Evolutionary conservation across 2,888 invertebrate genomes (phyloP).

Genomic region (Lasioglossum malachurum): DNA sequence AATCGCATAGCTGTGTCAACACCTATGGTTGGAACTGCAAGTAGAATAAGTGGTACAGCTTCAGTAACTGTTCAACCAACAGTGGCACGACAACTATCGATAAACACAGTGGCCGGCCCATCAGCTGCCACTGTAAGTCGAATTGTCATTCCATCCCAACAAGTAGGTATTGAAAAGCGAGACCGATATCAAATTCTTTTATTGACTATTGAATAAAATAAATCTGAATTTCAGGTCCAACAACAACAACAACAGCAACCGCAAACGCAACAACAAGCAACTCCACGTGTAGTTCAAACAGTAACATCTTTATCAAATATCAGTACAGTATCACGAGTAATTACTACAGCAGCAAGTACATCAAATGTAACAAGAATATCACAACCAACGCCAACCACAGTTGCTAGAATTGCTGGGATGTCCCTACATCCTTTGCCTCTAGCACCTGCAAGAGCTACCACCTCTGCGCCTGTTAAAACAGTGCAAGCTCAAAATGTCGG

Average conservation of each 20-base stretch:
- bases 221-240: conserved; percentile 62
- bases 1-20: conserved; percentile 82
- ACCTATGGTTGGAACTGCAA: conserved; percentile 79
- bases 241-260: conserved; percentile 68
- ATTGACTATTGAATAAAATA: conserved; percentile 20
- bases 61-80: conserved; percentile 80
- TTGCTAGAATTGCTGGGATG: conserved; percentile 82
- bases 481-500: conserved; percentile 75
- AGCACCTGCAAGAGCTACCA: conserved; percentile 76
- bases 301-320: conserved; percentile 81
- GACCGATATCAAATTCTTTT: background rate
- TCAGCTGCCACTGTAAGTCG: conserved; percentile 80
- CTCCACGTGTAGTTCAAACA: conserved; percentile 81
- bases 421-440: conserved; percentile 81
- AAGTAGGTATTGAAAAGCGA: conserved; percentile 67
- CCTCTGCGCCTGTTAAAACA: conserved; percentile 79
- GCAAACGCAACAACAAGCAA: conserved; percentile 70
- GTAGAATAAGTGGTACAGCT: conserved; percentile 79
- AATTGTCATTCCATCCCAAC: conserved; percentile 82
- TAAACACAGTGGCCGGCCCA: conserved; percentile 77
- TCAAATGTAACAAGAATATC: conserved; percentile 78
- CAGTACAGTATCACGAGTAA: conserved; percentile 80
- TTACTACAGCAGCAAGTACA: conserved; percentile 80
- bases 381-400: conserved; percentile 79
- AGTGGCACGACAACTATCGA: conserved; percentile 79